Base-by-base conservation (phyloP, 2,797 vertebrate genomes). In the Catostomus latipinnis region DNA sequence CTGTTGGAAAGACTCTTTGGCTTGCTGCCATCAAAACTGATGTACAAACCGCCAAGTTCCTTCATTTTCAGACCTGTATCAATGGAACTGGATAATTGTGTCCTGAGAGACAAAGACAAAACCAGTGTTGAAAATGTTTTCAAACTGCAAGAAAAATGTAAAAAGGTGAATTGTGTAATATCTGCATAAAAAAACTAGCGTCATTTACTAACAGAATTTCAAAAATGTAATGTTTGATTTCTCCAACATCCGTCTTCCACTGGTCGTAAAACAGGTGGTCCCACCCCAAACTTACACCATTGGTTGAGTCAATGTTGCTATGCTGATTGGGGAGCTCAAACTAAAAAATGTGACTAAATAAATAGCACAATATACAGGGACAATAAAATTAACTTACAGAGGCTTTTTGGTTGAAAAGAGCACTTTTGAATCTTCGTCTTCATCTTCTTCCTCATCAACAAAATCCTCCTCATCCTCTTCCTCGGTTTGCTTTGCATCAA, bases 41-140 rank as follows among this genome's bases (percentile, higher is more conserved):
- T 96, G 92, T 98, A 98, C 82, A 99, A 93, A 72, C 97, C 97
- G 86, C 97, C 97, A 65, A 98, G 90, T 61, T 96, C 90, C 89
- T 96, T 97, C 84, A 98, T 79, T 91, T 89, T 95, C 83, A 99
- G 87, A 86, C 97, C 98, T 6, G 98, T 93, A 88, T 99, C 96
- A 93, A 99, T 98, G 87, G 94, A 94, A 88, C 92, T 95, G 84
- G 97, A 98, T 82, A 97, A 87, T 56, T 84, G 89, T 75, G 94
- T 93, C 88, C 98, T 99, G 87, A 85, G 89, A 92, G 76, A 50
- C 34, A 11, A 0, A 6, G 53, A 13, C 45, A 57, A 22, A 71
- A 34, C 5, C 50, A 54, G 34, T 34, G 34, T 4, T 34, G 34
- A 34, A 2, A 34, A 34, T 34, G 34, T 34, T 34, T 34, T 34